These are phyloP conservation scores for Apis florea DNA, from an alignment of 1,140 invertebrate genomes.

Conservation along the genomic window DNA sequence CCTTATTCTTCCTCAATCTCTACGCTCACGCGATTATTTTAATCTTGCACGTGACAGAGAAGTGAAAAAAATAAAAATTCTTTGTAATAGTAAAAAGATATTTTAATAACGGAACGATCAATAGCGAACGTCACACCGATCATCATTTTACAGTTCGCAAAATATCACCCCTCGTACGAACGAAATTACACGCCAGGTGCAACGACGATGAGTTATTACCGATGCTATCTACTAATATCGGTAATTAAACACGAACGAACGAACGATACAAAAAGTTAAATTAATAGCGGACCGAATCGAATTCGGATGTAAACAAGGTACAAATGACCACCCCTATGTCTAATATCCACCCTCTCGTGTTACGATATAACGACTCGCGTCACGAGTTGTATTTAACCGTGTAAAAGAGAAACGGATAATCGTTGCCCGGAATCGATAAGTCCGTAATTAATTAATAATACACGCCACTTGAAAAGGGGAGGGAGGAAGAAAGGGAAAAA, in stretches of 20 bases:
- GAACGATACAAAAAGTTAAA: too few relatives aligned
- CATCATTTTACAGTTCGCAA: too few relatives aligned
- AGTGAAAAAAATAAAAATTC: too few relatives aligned
- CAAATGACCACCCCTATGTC: background rate
- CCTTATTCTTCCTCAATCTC: background rate
- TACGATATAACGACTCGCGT: background rate
- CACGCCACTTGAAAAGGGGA: too few relatives aligned
- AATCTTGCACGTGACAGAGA: too few relatives aligned
- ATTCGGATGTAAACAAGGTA: background rate
- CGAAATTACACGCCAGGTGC: background rate
- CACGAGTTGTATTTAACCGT: background rate
- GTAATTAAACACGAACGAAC: background rate
- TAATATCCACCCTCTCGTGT: too few relatives aligned
- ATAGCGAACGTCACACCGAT: too few relatives aligned
- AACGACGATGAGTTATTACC: background rate
- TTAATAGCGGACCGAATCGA: background rate
- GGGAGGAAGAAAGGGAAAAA: too few relatives aligned
- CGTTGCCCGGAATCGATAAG: background rate
- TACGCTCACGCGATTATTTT: background rate
- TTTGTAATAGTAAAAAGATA: too few relatives aligned
- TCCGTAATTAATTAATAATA: conserved; percentile 13
- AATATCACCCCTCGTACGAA: too few relatives aligned
- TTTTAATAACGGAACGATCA: too few relatives aligned
- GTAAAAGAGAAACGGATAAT: background rate
- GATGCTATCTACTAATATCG: background rate